Conservation (phyloP, 1,140 invertebrate genomes). For the Caenorhabditis briggsae region DNA sequence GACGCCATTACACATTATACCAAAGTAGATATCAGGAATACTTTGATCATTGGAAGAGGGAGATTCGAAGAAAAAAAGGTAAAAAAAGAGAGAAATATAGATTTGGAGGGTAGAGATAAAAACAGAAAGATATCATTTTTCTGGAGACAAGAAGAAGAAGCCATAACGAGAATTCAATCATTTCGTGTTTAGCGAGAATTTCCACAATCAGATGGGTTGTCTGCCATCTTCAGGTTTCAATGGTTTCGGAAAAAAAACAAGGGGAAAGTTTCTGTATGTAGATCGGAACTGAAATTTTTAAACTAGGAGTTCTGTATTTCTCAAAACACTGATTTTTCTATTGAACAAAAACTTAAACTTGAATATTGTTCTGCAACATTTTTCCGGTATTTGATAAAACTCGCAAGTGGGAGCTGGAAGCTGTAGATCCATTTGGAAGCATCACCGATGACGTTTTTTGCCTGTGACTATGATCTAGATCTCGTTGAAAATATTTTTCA, state of each 20-base stretch:
- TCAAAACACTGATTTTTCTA: no score
- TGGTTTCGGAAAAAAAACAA: not conserved
- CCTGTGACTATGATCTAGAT: no score
- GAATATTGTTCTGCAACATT: no score
- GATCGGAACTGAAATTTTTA: no score
- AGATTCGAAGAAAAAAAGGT: not conserved
- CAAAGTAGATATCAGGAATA: slow-evolving; percentile 13
- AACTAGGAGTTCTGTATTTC: no score
- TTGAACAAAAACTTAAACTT: no score
- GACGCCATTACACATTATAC: slow-evolving; percentile 42
- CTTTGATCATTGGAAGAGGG: slow-evolving; percentile 29
- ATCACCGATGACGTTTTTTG: no score
- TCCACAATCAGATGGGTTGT: not conserved
- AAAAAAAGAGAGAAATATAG: not conserved
- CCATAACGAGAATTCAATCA: slow-evolving; percentile 23
- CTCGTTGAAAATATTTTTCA: no score
- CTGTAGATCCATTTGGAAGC: no score
- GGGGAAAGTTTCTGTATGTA: no score
- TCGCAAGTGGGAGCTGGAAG: no score
- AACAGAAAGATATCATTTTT: not conserved
- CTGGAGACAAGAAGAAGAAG: not conserved
- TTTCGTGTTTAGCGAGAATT: slow-evolving; percentile 12
- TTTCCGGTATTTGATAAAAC: no score
- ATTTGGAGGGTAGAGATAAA: not conserved
- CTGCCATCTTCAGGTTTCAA: not conserved